Conservation (phyloP, 2,888 invertebrate species). For the Oligia latruncula region DNA sequence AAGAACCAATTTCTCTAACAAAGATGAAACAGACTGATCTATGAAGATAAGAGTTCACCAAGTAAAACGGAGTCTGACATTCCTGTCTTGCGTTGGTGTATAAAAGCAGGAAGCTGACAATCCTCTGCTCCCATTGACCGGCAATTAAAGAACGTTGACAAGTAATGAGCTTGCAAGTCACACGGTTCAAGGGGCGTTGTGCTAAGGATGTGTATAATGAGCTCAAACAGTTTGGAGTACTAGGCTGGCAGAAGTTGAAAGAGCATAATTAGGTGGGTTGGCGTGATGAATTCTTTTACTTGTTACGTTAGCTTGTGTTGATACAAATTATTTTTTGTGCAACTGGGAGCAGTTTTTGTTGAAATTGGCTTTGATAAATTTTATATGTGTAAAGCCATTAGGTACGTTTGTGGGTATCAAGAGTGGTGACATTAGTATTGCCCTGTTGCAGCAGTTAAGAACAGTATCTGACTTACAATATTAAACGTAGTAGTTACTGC, state of each 20-base stretch:
- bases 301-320: not conserved
- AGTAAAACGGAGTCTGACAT: slow-evolving; percentile 24
- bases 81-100: slow-evolving; percentile 29
- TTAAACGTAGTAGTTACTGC: not conserved
- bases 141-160: slow-evolving; percentile 52
- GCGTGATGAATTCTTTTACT: not conserved
- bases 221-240: slow-evolving; percentile 32
- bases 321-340: not conserved
- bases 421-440: not conserved
- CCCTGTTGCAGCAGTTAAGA: not conserved
- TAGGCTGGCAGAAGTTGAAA: slow-evolving; percentile 30
- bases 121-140: slow-evolving; percentile 50
- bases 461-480: not conserved
- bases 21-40: slow-evolving; percentile 4
- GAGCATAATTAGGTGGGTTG: slow-evolving; percentile 27
- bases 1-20: slow-evolving; percentile 29
- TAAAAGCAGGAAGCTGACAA: slow-evolving; percentile 49
- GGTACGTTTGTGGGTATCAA: not conserved
- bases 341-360: not conserved
- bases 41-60: slow-evolving; percentile 8
- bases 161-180: slow-evolving; percentile 50
- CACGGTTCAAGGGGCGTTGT: slow-evolving; percentile 59
- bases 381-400: not conserved
- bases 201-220: slow-evolving; percentile 59
- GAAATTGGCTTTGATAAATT: too few relatives aligned